Conservation (phyloP, 2,113 vertebrate species). For the Myxocyprinus asiaticus region DNA sequence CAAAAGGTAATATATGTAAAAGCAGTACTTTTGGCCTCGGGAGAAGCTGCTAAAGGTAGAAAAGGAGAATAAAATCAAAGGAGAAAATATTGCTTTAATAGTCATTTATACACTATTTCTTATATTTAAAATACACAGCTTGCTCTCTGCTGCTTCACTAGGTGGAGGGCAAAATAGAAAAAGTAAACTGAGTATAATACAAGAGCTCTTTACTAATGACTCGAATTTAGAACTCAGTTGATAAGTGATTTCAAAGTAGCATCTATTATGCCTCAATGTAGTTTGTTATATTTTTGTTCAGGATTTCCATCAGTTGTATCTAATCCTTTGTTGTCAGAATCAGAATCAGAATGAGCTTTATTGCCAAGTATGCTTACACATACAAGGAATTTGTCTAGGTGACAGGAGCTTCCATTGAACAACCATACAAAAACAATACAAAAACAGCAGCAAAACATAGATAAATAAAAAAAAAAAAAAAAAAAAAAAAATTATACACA, state of each 20-base stretch:
- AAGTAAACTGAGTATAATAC: slow-evolving; percentile 40
- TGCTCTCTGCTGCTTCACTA: slow-evolving; percentile 48
- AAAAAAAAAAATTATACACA: too few relatives aligned
- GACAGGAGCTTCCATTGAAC: too few relatives aligned
- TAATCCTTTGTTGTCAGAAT: too few relatives aligned
- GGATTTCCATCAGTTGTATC: not conserved
- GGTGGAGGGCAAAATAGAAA: slow-evolving; percentile 49
- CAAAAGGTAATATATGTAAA: slow-evolving; percentile 87
- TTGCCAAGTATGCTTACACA: too few relatives aligned
- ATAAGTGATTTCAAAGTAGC: slow-evolving; percentile 13
- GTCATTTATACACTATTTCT: slow-evolving; percentile 69
- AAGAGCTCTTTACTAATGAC: slow-evolving; percentile 45
- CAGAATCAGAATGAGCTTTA: too few relatives aligned
- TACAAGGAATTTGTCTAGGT: too few relatives aligned
- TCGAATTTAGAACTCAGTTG: slow-evolving; percentile 50
- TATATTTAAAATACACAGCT: slow-evolving; percentile 66
- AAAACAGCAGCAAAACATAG: too few relatives aligned
- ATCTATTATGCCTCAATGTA: not conserved
- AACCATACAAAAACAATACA: too few relatives aligned
- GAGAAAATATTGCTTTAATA: slow-evolving; percentile 69
- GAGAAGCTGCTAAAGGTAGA: slow-evolving; percentile 73
- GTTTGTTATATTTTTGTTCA: not conserved
- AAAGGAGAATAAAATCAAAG: slow-evolving; percentile 67
- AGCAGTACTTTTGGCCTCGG: slow-evolving; percentile 77
- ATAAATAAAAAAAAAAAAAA: too few relatives aligned